phyloP scores from a whole-genome alignment of 2,888 invertebrate species.

The Leucophora obtusa region DNA sequence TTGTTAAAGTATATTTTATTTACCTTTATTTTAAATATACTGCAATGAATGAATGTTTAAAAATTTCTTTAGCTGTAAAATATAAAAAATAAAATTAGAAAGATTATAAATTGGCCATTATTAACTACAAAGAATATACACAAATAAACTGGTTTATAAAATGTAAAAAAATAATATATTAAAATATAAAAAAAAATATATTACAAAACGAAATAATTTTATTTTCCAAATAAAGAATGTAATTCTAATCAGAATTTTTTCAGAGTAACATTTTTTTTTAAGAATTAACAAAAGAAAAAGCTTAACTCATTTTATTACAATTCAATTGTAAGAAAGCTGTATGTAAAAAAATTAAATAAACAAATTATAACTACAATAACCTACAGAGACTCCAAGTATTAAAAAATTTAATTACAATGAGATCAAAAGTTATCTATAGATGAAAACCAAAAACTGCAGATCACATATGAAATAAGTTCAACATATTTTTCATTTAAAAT shows the following conservation, averaged over 20 bases:
- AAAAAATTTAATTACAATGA: neutral
- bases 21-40: conserved; percentile 7
- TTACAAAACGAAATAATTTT: conserved; percentile 16
- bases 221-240: conserved; percentile 38
- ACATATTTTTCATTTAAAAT: conserved; percentile 46
- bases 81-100: neutral
- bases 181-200: conserved; percentile 11
- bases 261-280: conserved; percentile 20
- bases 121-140: conserved; percentile 40
- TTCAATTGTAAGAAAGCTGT: conserved; percentile 48
- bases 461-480: neutral
- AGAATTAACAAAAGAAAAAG: conserved; percentile 14
- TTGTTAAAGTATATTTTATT: conserved; percentile 7
- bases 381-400: conserved; percentile 19
- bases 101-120: conserved; percentile 1
- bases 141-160: conserved; percentile 22
- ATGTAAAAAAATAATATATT: conserved; percentile 13
- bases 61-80: too few relatives aligned
- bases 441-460: neutral
- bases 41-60: neutral
- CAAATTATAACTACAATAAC: conserved; percentile 16
- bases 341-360: conserved; percentile 31
- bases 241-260: conserved; percentile 40
- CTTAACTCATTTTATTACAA: conserved; percentile 26
- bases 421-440: neutral